Evolutionary conservation across 2,888 invertebrate genomes (phyloP), one percentile per base, ranked within the genome.

Genomic region (Podotricha telesiphe): DNA sequence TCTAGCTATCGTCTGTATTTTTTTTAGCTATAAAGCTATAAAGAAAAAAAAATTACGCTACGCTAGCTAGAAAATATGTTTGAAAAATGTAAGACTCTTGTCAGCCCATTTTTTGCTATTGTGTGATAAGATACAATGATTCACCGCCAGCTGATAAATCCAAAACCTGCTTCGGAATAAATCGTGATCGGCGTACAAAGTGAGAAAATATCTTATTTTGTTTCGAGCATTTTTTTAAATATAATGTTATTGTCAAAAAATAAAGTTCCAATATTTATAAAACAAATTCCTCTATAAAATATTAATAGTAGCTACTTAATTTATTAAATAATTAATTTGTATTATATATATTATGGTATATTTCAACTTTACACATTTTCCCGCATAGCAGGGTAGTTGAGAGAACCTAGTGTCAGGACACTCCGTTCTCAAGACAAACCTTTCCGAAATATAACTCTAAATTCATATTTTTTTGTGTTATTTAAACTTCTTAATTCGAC

Each of bases 151-250:
- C 80, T 84, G 87, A 87, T 87, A 87, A 86, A 83, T 83, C 79
- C 79, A 68, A 76, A 78, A 82, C 86, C 86, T 87, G 86, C 79
- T 78, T 75, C 68, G 69, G 85, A 85, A 87, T 88, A 86, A 86
- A 86, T 86, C 84, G 82, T 85, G 85, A 84, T 82, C 80, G 74
- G 83, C 82, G 84, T 86, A 70, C 58, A 65, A 67, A 65, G 37
- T 67, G 19, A 17, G 11, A 4, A 58, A 50, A 58, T 50, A 56
- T 68, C 40, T 22, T 55, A 51, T 67, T 61, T 61, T 67, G 28
- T 34, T 67, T 45, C 13, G 45, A 55, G 28, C 4, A 56, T 55
- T 65, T 45, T 20, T 28, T 13, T 15, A 34, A 45, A 55, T 51
- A 34, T 19, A 17, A 19, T 34, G 34, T 7, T 62, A 22, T 19